A percentile compares a stretch with the other conserved stretches of the same genome.
These are phyloP conservation scores for Psammodynastes pulverulentus DNA, from an alignment of 2,113 vertebrate genomes.

Conservation along the genomic window DNA sequence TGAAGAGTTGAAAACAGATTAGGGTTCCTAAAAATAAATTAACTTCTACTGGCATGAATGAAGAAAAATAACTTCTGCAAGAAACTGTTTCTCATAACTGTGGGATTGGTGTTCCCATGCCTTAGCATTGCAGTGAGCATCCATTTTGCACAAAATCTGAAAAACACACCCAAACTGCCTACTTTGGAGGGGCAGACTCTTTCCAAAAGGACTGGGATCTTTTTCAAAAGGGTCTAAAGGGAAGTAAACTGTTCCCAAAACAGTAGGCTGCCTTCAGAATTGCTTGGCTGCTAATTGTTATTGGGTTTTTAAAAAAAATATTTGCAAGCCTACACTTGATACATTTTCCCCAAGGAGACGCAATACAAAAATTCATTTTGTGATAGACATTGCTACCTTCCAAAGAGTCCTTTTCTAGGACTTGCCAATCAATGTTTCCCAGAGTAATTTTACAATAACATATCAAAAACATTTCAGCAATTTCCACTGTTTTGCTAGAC, in stretches of 20 bases:
- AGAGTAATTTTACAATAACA: background rate
- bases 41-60: background rate
- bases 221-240: background rate
- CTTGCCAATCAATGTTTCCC: background rate
- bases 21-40: background rate
- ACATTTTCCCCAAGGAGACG: background rate
- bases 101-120: slow-evolving; percentile 8
- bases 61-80: background rate
- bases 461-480: background rate
- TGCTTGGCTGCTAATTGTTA: background rate
- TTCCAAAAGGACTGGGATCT: background rate
- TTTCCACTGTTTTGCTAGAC: background rate
- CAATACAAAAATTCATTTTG: background rate
- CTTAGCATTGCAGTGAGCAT: background rate
- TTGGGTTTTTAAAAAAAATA: background rate
- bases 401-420: background rate
- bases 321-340: background rate
- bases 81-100: background rate
- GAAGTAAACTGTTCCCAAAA: background rate
- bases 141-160: background rate
- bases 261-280: background rate
- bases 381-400: background rate
- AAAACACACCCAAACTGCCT: background rate
- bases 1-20: background rate
- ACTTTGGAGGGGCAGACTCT: background rate